A percentile compares a stretch with the other conserved stretches of the same genome.
phyloP scores from a whole-genome alignment of 2,888 invertebrate species.

The Brachyptera putata region DNA sequence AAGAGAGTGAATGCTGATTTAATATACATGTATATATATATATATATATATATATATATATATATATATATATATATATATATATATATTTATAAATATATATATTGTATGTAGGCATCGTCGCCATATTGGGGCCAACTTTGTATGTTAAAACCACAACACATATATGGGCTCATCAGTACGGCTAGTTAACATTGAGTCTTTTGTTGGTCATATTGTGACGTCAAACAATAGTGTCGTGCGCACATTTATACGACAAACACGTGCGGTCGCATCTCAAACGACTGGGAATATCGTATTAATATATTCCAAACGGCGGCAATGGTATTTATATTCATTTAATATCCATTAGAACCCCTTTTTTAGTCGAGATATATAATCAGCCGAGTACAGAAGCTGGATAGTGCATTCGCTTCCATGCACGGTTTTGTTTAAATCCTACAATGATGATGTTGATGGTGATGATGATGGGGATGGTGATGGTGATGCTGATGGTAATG shows the following conservation, averaged over 20 bases:
- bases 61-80: no score
- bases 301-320: conserved; percentile 32
- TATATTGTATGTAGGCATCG: background rate
- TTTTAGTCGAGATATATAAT: conserved; percentile 10
- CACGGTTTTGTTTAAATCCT: no score
- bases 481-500: conserved; percentile 27
- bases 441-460: no score
- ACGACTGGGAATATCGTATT: conserved; percentile 33
- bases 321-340: conserved; percentile 32
- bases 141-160: conserved; percentile 25
- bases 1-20: conserved; percentile 2
- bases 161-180: conserved; percentile 13
- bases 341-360: conserved; percentile 30
- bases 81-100: no score
- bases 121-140: conserved; percentile 15
- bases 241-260: conserved; percentile 5
- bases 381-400: conserved; percentile 23
- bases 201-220: background rate
- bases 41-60: no score
- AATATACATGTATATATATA: no score
- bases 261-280: conserved; percentile 29
- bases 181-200: no score
- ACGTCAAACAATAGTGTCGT: background rate
- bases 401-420: conserved; percentile 21
- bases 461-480: no score